Evolutionary conservation across 2,113 vertebrate species (phyloP), one percentile per base, ranked within the genome.

Genomic region (Dermatemys mawii): DNA sequence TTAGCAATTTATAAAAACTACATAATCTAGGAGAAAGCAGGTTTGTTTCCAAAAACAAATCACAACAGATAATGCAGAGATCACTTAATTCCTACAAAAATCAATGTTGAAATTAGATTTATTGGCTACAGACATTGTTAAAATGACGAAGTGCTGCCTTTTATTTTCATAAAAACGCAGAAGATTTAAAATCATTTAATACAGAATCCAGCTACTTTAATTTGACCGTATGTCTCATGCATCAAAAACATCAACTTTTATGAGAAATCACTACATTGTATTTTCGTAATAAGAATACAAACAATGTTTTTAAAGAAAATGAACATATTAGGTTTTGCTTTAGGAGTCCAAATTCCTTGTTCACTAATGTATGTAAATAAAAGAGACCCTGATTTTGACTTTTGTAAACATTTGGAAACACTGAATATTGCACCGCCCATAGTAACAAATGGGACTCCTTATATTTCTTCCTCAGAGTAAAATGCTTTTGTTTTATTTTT

Each of bases 101-200:
- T 98, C 98, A 97, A 98, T 98, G 97, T 96, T 89, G 38, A 98
- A 98, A 98, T 98, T 97, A 98, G 97, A 98, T 98, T 98, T 98
- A 98, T 98, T 98, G 93, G 96, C 97, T 96, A 90, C 95, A 98
- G 98, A 98, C 98, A 95, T 96, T 95, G 97, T 98, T 98, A 98
- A 98, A 98, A 98, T 98, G 97, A 98, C 97, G 97, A 98, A 97
- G 94, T 97, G 97, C 96, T 98, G 97, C 75, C 96, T 98, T 98
- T 97, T 97, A 98, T 98, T 98, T 98, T 98, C 96, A 98, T 97
- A 97, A 98, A 97, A 97, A 97, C 94, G 95, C 97, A 97, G 97
- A 98, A 96, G 96, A 91, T 95, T 87, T 90, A 97, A 98, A 94
- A 97, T 97, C 97, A 97, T 98, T 98, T 97, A 97, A 97, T 95